These are phyloP conservation scores for Microctenopoma steveboyesi DNA, from an alignment of 2,797 vertebrate species.

Conservation along the genomic window DNA sequence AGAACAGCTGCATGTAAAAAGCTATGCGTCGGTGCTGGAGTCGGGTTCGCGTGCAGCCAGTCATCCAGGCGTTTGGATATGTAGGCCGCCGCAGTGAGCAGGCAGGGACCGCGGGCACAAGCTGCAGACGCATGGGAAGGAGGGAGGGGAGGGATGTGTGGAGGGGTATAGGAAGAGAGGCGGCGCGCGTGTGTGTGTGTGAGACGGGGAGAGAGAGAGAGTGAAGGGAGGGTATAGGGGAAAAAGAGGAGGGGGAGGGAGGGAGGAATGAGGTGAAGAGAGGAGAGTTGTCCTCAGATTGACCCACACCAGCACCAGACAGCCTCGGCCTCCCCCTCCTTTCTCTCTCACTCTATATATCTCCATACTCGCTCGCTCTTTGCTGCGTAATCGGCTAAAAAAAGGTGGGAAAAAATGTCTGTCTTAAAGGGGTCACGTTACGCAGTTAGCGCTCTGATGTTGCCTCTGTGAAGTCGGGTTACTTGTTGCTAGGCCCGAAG, in stretches of 20 bases:
- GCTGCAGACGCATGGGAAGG: slow-evolving; percentile 18
- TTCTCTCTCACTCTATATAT: slow-evolving; percentile 16
- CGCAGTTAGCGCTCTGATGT: no score
- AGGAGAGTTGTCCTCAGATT: slow-evolving; percentile 72
- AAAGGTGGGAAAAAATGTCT: slow-evolving; percentile 14
- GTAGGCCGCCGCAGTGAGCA: slow-evolving; percentile 61
- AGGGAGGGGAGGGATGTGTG: neutral
- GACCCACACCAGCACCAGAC: slow-evolving; percentile 75
- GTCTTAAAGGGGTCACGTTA: neutral
- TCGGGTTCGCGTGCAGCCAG: slow-evolving; percentile 30
- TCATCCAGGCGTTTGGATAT: slow-evolving; percentile 48
- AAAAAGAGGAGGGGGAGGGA: neutral
- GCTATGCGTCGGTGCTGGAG: slow-evolving; percentile 20
- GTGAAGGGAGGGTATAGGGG: slow-evolving; percentile 19
- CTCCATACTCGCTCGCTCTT: slow-evolving; percentile 45
- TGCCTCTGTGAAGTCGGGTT: no score
- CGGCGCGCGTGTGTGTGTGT: neutral
- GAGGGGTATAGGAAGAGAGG: slow-evolving; percentile 34
- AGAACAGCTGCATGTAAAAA: slow-evolving; percentile 2
- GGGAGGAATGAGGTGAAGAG: slow-evolving; percentile 33
- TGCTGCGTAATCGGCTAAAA: slow-evolving; percentile 65
- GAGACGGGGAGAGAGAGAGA: neutral
- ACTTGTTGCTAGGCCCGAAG: no score
- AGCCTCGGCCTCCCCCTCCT: slow-evolving; percentile 40
- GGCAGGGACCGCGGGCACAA: slow-evolving; percentile 42